phyloP scores from a whole-genome alignment of 1,140 invertebrate genomes.

The Cecropterus lyciades region DNA sequence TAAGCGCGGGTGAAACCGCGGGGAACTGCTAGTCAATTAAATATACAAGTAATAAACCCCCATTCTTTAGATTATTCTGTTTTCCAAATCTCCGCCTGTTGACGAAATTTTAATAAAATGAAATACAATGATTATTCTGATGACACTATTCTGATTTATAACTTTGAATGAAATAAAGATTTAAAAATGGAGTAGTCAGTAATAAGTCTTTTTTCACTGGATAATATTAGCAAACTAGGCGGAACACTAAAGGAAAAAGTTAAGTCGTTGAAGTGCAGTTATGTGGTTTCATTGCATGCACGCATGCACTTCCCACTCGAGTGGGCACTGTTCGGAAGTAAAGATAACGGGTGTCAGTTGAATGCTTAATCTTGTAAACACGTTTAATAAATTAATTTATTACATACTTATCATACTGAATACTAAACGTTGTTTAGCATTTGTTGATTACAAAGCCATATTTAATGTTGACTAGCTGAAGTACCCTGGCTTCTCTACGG shows the following conservation, averaged over 20 bases:
- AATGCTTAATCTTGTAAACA: constrained; percentile 23
- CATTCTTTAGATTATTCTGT: too few relatives aligned
- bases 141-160: too few relatives aligned
- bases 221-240: neutral
- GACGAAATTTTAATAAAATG: too few relatives aligned
- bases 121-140: too few relatives aligned
- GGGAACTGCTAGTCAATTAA: too few relatives aligned
- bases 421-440: neutral
- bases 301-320: constrained; percentile 18
- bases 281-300: constrained; percentile 20
- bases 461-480: too few relatives aligned
- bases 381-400: neutral
- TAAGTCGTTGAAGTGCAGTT: constrained; percentile 21
- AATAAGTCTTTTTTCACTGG: neutral
- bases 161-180: too few relatives aligned
- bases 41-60: too few relatives aligned
- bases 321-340: constrained; percentile 25
- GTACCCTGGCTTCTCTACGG: too few relatives aligned
- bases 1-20: too few relatives aligned
- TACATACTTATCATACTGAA: neutral
- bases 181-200: too few relatives aligned
- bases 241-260: constrained; percentile 15
- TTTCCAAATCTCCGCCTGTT: too few relatives aligned
- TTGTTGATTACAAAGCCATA: neutral
- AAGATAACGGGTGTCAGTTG: constrained; percentile 14